Base-by-base conservation (phyloP, 2,888 invertebrate species). In the Gryllus longicercus region DNA sequence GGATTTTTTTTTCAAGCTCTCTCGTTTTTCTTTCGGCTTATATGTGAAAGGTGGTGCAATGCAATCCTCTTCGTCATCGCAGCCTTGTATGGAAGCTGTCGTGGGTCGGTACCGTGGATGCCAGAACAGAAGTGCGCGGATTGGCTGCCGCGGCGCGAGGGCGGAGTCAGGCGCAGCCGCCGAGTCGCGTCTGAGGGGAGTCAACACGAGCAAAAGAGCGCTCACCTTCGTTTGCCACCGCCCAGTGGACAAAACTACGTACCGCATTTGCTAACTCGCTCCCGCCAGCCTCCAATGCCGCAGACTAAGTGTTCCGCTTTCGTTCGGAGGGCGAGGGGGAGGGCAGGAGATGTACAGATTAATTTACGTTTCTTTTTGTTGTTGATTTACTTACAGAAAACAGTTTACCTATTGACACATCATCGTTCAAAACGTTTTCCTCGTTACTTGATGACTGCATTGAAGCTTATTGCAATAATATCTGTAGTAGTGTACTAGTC, bases 71-170 rank as follows among this genome's bases (percentile, higher is more conserved):
- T 76, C 18, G 49, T 77, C 77, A 79, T 79, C 63, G 79, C 63
- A 38, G 75, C 81, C 81, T 79, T 81, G 79, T 81, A 75, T 81
- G 81, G 81, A 77, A 81, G 51, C 74, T 50, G 81, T 79, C 78
- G 78, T 38, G 18, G 50, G 51, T n/a, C 76, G 38, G 77, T 11
- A 18, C 63, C 77, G 50, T n/a, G 49, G 51, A 49, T 12, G 23
- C 12, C 11, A 11, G 75, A 18, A 11, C 50, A 50, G 50, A 25
- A 51, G 50, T 76, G 50, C 76, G 76, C 76, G n/a, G 21, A 75
- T 77, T 77, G 77, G 77, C 25, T 50, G 77, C 50, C 50, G 49
- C 2, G 77, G 1, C 5, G 50, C 38, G 50, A 49, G n/a, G 63
- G 50, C 21, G 77, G 77, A 18, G 77, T 21, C 50, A 21, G 12